Conservation (phyloP, 2,113 vertebrate species). For the Gambusia holbrooki region DNA sequence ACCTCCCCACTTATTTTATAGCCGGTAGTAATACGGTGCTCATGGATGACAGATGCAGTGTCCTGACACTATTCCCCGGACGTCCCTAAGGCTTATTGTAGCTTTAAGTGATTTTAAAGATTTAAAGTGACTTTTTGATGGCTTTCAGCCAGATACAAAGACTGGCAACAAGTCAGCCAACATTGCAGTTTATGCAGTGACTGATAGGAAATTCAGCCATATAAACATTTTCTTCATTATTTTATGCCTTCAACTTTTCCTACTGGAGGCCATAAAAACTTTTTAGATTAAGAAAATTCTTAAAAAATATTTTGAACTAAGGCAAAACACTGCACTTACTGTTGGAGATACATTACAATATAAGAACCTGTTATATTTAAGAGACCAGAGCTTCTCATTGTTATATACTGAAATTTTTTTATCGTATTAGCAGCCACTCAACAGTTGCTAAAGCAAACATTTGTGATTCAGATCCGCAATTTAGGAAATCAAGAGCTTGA, state of each 20-base stretch:
- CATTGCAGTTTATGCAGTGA: not conserved
- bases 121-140: slow-evolving; percentile 27
- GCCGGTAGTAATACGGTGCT: slow-evolving; percentile 21
- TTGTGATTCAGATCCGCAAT: no score
- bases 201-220: not conserved
- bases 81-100: slow-evolving; percentile 18
- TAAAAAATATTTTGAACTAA: not conserved
- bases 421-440: not conserved
- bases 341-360: no score
- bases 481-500: not conserved
- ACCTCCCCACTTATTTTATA: slow-evolving; percentile 35
- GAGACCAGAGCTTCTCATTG: not conserved
- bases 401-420: no score
- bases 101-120: slow-evolving; percentile 29
- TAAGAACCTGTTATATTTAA: not conserved
- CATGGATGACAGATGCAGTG: slow-evolving; percentile 28
- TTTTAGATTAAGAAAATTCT: no score
- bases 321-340: not conserved
- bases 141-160: slow-evolving; percentile 1
- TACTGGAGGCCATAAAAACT: no score
- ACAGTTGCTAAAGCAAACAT: no score
- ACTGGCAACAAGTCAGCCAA: not conserved
- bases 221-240: not conserved
- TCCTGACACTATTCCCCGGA: slow-evolving; percentile 14
- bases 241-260: no score